These are phyloP conservation scores for Lysiphlebus fabarum DNA, from an alignment of 1,140 invertebrate genomes.

Conservation along the genomic window DNA sequence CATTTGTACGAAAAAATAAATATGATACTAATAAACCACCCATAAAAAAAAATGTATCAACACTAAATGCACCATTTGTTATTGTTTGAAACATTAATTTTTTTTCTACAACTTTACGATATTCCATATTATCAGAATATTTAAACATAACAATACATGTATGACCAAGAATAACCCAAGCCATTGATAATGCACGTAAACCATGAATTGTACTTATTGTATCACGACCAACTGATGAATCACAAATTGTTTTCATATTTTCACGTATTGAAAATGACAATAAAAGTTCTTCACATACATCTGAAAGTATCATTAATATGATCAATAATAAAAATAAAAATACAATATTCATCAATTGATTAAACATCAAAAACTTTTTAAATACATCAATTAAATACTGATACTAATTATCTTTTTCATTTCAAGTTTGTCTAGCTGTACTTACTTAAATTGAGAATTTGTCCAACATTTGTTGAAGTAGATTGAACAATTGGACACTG, in stretches of 20 bases:
- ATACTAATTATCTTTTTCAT: no score
- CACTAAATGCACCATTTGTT: conserved; percentile 82
- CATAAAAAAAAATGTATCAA: conserved; percentile 90
- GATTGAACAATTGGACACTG: conserved; percentile 23
- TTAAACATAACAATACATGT: conserved; percentile 81
- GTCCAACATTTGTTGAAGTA: conserved; percentile 46
- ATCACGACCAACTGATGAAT: conserved; percentile 72
- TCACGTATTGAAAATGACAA: conserved; percentile 74
- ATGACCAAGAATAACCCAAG: conserved; percentile 90
- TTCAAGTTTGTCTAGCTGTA: no score
- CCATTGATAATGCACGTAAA: conserved; percentile 80
- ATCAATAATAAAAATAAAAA: no score
- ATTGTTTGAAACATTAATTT: conserved; percentile 80
- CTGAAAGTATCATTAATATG: no score
- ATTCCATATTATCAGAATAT: conserved; percentile 81
- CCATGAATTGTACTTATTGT: conserved; percentile 81
- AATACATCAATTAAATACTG: no score
- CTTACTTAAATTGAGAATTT: conserved; percentile 37
- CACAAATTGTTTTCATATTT: conserved; percentile 75
- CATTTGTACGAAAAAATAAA: conserved; percentile 78
- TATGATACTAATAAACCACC: conserved; percentile 79
- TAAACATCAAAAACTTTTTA: no score
- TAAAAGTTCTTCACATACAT: conserved; percentile 66
- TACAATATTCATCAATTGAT: no score
- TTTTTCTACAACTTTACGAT: conserved; percentile 73